phyloP scores from a whole-genome alignment of 1,140 invertebrate genomes.

The Coenobita brevimanus region DNA sequence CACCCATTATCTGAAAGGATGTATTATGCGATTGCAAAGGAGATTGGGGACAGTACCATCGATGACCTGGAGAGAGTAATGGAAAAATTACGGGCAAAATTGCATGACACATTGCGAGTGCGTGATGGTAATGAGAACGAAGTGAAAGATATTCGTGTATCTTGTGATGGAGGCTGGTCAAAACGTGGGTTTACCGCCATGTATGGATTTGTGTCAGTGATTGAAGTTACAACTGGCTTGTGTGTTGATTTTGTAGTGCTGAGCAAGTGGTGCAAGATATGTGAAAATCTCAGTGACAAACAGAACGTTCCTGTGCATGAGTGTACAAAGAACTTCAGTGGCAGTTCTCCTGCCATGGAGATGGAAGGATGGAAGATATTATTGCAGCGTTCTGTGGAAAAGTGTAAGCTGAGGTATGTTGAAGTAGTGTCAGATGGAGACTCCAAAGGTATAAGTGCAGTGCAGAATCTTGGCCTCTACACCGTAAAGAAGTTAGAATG shows the following conservation, averaged over 20 bases:
- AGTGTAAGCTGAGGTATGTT: not conserved
- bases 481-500: too few relatives aligned
- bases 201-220: conserved; percentile 37
- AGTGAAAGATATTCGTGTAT: too few relatives aligned
- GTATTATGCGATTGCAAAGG: too few relatives aligned
- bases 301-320: too few relatives aligned
- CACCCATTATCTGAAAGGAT: too few relatives aligned
- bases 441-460: not conserved
- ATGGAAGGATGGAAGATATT: conserved; percentile 1
- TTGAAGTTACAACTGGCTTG: too few relatives aligned
- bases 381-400: not conserved
- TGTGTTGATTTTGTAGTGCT: too few relatives aligned
- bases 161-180: conserved; percentile 31
- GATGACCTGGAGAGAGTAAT: too few relatives aligned
- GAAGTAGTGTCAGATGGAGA: conserved; percentile 27
- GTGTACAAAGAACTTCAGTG: conserved; percentile 7
- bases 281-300: too few relatives aligned
- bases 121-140: not conserved
- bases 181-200: conserved; percentile 15
- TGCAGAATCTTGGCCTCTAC: too few relatives aligned
- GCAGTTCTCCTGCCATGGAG: conserved; percentile 23
- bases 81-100: not conserved
- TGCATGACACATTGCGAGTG: conserved; percentile 12
- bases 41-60: too few relatives aligned
- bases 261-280: too few relatives aligned